A percentile compares a stretch with the other conserved stretches of the same genome.
phyloP scores from a whole-genome alignment of 2,113 vertebrate species.

The Labeo catla region DNA sequence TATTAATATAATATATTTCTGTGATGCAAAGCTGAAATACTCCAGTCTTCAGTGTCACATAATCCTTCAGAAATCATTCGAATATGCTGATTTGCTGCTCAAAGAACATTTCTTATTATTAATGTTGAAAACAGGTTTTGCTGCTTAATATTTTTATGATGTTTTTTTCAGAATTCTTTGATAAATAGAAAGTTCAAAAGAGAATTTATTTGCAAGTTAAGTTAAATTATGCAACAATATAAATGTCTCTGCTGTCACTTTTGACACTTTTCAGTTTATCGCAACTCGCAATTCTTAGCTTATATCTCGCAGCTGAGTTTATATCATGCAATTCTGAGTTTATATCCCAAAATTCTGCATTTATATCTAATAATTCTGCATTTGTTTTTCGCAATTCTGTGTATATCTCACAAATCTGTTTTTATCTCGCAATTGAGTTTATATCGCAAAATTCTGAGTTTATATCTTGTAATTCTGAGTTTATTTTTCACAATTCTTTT shows the following conservation, averaged over 20 bases:
- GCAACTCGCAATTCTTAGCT: no score
- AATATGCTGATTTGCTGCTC: not conserved
- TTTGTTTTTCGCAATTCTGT: no score
- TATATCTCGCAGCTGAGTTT: no score
- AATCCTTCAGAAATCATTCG: not conserved
- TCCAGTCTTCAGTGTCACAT: not conserved
- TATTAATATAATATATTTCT: not conserved
- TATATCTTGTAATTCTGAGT: no score
- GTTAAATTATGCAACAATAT: not conserved
- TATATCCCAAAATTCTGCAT: no score
- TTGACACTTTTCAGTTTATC: not conserved
- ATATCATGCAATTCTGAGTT: no score
- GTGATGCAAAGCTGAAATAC: not conserved
- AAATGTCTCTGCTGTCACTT: not conserved
- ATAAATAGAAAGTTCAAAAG: not conserved
- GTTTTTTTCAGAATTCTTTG: not conserved
- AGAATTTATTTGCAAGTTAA: not conserved
- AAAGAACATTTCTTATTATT: not conserved
- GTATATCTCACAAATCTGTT: no score
- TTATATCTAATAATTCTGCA: no score
- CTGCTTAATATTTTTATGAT: not conserved
- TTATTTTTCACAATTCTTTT: no score
- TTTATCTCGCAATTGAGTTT: no score
- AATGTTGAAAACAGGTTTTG: not conserved
- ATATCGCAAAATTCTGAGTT: no score